Percentiles rank a stretch among this genome's conserved stretches.
Evolutionary conservation across 2,888 invertebrate genomes (phyloP).

Genomic region (Drosophila aldrichi): DNA sequence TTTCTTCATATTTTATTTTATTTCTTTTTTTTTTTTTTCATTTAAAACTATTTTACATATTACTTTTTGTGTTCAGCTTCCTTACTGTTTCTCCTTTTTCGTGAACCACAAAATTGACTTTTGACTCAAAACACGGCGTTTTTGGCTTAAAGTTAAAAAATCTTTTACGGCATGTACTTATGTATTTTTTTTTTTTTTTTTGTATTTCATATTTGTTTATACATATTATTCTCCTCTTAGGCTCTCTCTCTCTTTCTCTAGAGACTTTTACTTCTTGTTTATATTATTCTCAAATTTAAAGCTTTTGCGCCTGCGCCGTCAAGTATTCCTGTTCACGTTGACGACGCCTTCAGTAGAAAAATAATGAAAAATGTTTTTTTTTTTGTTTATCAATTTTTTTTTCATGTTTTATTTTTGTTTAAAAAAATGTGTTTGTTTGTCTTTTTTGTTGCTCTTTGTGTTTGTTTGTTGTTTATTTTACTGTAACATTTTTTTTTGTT

Average conservation of each 20-base stretch:
- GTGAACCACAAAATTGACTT: conserved; percentile 75
- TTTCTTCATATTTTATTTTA: conserved; percentile 13
- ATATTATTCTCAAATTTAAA: conserved; percentile 75
- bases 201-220: conserved; percentile 54
- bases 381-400: conserved; percentile 35
- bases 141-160: conserved; percentile 73
- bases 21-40: conserved; percentile 3
- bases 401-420: conserved; percentile 30
- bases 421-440: conserved; percentile 52
- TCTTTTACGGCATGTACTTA: conserved; percentile 59
- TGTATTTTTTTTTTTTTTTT: conserved; percentile 38
- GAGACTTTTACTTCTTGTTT: conserved; percentile 51
- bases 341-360: conserved; percentile 76
- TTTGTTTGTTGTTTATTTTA: conserved; percentile 53
- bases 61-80: conserved; percentile 18
- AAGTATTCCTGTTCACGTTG: conserved; percentile 19
- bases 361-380: conserved; percentile 69
- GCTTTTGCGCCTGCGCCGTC: conserved; percentile 79
- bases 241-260: conserved; percentile 10
- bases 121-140: conserved; percentile 63
- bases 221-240: conserved; percentile 38
- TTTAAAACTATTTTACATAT: conserved; percentile 54
- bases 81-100: background rate
- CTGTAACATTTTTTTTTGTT: conserved; percentile 60
- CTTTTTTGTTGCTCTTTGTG: conserved; percentile 63